These are phyloP conservation scores for Mus pahari DNA, from an alignment of 2,113 vertebrate species.

Conservation along the genomic window DNA sequence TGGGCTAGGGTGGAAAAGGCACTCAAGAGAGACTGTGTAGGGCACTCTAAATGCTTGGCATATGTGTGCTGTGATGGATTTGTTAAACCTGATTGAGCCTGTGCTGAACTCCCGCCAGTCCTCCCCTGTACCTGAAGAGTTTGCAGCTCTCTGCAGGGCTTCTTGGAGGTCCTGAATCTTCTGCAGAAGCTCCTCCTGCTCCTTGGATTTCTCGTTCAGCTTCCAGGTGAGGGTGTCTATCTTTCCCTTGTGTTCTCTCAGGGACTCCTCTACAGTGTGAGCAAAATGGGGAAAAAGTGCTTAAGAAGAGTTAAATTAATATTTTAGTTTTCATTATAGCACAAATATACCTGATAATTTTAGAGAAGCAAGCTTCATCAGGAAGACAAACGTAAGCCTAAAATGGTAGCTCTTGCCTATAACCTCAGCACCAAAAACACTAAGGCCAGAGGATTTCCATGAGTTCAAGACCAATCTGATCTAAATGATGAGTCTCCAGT, in stretches of 20 bases:
- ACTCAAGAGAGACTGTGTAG: neutral
- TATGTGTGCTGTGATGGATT: neutral
- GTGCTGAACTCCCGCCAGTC: neutral
- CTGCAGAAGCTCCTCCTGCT: slow-evolving; percentile 57
- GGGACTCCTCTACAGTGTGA: slow-evolving; percentile 42
- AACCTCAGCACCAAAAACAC: neutral
- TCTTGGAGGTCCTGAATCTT: slow-evolving; percentile 81
- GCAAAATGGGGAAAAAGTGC: neutral
- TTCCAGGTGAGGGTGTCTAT: slow-evolving; percentile 73
- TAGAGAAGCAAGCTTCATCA: neutral
- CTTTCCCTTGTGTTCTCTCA: slow-evolving; percentile 52
- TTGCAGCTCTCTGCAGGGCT: slow-evolving; percentile 71
- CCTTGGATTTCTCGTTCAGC: slow-evolving; percentile 63
- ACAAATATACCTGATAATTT: neutral
- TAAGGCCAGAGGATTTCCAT: neutral
- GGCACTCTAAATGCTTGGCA: neutral
- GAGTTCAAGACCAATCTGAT: neutral
- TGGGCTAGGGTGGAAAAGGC: neutral
- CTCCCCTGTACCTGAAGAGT: slow-evolving; percentile 74
- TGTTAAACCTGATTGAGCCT: neutral
- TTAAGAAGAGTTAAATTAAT: neutral
- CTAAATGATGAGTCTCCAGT: neutral
- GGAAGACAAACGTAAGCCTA: neutral
- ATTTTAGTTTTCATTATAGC: neutral
- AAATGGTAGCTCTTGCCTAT: neutral